Evolutionary conservation across 2,888 invertebrate genomes (phyloP), one percentile per base, ranked within the genome.

Genomic region (Ophion ellenae): DNA sequence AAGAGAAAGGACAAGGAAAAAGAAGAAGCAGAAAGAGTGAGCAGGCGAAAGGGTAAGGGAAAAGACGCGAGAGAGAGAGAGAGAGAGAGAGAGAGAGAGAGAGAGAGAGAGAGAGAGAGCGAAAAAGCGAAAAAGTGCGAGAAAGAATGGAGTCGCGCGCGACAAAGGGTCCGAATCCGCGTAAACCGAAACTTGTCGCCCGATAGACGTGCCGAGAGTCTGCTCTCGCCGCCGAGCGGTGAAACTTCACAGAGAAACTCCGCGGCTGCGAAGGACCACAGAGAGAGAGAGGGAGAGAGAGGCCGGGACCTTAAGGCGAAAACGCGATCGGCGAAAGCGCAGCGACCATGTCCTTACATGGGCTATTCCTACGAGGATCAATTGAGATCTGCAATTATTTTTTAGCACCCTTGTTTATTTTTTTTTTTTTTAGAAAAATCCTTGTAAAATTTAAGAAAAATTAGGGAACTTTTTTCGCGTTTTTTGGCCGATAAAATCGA

Each of bases 91-190:
- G 40, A 40, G 36, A 36, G 36, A 36, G 36, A 36, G 36, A 36
- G 36, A 36, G 36, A 36, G 40, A 40, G 2, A 6, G 40, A 7
- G 40, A 9, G 40, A 40, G 40, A 40, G 40, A 82, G 70, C 36
- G 75, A 70, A 69, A 63, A 77, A 63, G 70, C 79, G 69, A 63
- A 53, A 47, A 64, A 81, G 78, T 24, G 64, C 53, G 28, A 61
- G 36, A 79, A 36, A 28, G 75, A 82, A 77, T 70, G 73, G 73
- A 86, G 61, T 74, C 78, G 86, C 79, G 84, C 63, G 86, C 90
- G 90, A 93, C 93, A 93, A 93, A 93, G 92, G 92, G 87, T 86
- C 89, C 92, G 91, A 90, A 92, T 93, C 91, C 92, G 92, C 92
- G 92, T 92, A 92, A 92, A 91, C 89, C 90, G 89, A 90, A 83